Evolutionary conservation across 2,113 vertebrate species (phyloP).

Genomic region (Tachuris rubrigastra): DNA sequence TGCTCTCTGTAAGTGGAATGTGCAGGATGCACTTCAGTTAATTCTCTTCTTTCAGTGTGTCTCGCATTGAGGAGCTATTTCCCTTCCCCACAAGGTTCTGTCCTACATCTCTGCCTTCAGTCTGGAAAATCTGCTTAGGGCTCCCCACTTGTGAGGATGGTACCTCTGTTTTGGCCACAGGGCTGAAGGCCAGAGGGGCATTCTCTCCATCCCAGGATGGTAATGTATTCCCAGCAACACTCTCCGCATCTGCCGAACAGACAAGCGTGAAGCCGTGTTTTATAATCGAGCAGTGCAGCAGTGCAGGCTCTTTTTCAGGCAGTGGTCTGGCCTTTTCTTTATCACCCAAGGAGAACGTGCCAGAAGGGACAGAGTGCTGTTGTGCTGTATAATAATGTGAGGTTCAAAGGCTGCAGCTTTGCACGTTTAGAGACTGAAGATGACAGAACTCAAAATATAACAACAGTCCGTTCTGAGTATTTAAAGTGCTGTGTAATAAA

Average conservation of each 20-base stretch:
- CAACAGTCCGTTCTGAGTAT: background rate
- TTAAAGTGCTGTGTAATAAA: background rate
- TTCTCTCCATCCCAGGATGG: background rate
- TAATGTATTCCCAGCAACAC: background rate
- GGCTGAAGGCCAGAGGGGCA: background rate
- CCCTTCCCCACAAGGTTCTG: background rate
- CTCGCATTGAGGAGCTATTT: background rate
- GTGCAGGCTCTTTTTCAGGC: background rate
- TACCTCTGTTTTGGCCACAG: background rate
- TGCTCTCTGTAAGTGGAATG: background rate
- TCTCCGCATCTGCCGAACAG: background rate
- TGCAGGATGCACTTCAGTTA: background rate
- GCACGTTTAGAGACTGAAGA: background rate
- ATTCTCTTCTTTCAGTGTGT: background rate
- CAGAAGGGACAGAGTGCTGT: background rate
- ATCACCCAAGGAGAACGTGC: background rate
- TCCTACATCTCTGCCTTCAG: background rate
- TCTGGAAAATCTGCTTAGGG: background rate
- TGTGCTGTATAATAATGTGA: background rate
- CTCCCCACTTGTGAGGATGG: background rate
- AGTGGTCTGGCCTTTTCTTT: background rate
- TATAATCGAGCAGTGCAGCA: background rate
- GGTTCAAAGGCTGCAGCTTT: background rate
- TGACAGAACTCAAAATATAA: background rate
- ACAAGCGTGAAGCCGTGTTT: background rate